Evolutionary conservation across 2,113 vertebrate genomes (phyloP).

Genomic region (Tricholaema leucomelas): DNA sequence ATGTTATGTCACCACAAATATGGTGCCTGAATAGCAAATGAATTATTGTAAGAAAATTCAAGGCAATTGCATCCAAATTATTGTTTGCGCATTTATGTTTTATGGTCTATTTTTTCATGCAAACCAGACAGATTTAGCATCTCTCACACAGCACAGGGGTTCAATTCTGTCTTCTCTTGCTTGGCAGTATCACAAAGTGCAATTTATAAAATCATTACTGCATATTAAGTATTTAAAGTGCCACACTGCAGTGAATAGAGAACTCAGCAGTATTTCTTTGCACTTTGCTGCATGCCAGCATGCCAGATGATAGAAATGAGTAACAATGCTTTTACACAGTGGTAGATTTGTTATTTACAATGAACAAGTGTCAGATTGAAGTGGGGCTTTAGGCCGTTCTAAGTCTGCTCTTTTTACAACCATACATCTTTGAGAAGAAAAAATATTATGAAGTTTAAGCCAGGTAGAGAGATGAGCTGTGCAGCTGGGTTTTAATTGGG

Average conservation of each 20-base stretch:
- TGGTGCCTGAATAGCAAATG: constrained; percentile 40
- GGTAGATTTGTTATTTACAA: neutral
- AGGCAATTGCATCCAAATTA: constrained; percentile 13
- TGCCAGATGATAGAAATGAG: constrained; percentile 2
- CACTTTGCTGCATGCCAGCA: constrained; percentile 16
- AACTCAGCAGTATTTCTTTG: constrained; percentile 41
- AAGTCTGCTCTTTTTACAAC: neutral
- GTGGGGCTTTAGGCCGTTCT: constrained; percentile 13
- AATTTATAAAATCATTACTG: constrained; percentile 38
- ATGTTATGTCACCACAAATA: constrained; percentile 55
- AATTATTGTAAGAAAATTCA: constrained; percentile 33
- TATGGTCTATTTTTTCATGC: constrained; percentile 5
- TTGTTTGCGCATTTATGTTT: constrained; percentile 24
- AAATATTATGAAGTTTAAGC: neutral
- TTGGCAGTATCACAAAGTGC: constrained; percentile 34
- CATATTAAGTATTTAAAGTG: constrained; percentile 16
- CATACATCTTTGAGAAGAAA: neutral
- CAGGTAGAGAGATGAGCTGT: neutral
- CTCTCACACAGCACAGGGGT: neutral
- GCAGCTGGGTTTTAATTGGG: neutral
- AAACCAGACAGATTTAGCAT: constrained; percentile 16
- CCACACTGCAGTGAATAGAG: constrained; percentile 33
- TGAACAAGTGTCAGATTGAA: neutral
- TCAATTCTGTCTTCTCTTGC: constrained; percentile 30
- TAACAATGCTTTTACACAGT: constrained; percentile 19